Evolutionary conservation across 1,140 invertebrate genomes (phyloP), one percentile per base, ranked within the genome.

Genomic region (Drosophila prosaltans): DNA sequence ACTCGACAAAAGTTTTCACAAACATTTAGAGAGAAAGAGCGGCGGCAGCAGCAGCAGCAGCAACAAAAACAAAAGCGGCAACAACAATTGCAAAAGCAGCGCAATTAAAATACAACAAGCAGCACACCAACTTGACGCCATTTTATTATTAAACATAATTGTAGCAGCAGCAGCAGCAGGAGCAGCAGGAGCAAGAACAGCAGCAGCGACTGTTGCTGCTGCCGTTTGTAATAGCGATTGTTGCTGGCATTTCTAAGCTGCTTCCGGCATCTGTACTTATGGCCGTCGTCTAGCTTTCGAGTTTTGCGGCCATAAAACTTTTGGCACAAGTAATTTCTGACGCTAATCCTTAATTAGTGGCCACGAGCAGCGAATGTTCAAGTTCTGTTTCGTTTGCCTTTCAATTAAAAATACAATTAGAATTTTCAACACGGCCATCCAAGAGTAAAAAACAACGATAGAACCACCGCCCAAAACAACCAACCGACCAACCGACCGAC

Each of bases 271-370:
- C 78, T 80, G 41, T 65, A 51, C 45, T 51, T 51, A 51, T 51
- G 45, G 59, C 36, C 48, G 43, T 55, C 30, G 60, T 26, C 58
- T 68, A 60, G 62, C 67, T 63, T 60, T 78, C 63, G 78, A 74
- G 84, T 84, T 89, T 51, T 70, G 74, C 72, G 78, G 68, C 72
- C 84, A 89, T 89, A 90, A 89, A 89, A 89, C 84, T 89, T 86
- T 89, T 84, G 81, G 86, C 79, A 73, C 79, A 90, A 91, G 83
- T 91, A 81, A 91, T 85, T 91, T 91, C 82, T 91, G 81, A 90
- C 89, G 86, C 90, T 91, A 91, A 91, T 91, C 89, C 90, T 89
- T 91, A 91, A 91, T 91, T 91, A 91, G 89, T 91, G 82, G 90
- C 89, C 89, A 78, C 76, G 70, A 83, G 88, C 80, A 71, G 51